Base-by-base conservation (phyloP, 2,888 invertebrate genomes). In the Beris chalybata region DNA sequence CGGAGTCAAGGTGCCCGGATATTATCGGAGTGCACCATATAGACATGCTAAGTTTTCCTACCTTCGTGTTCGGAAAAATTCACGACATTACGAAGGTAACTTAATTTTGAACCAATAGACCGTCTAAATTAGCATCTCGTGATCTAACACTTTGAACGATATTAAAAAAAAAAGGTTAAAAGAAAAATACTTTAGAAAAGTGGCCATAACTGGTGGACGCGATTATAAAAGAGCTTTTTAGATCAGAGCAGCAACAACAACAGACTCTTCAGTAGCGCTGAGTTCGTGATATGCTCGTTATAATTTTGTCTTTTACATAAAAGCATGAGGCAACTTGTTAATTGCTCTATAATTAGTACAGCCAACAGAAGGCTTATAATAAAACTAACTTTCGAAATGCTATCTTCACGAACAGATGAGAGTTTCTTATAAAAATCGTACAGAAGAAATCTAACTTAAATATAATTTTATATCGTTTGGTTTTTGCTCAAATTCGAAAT, bases 311-410 rank as follows among this genome's bases (percentile, higher is more conserved):
- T 58, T 50, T 50, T 32, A 59, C 59, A 59, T 48, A 32, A 30
- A 61, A n/a, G 52, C 61, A 61, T 61, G 61, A 61, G 61, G 61
- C 52, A 38, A 50, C 15, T 22, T 50, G 61, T 50, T 61, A 61
- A 61, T 61, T 61, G 61, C 13, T 52, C 38, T 13, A 38, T 61
- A 61, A 61, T 52, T 50, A 61, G 38, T 50, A 50, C 15, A 6
- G 50, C 61, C 50, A 61, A 61, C 30, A 50, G 32, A 61, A 7
- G 5, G 9, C 38, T 38, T 38, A 38, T 7, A 38, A 9, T 38
- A 38, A 38, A 38, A 38, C 38, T 38, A 38, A 38, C 38, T 38
- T 38, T 38, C 38, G 38, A 38, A 38, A 7, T 38, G 7, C 5
- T 38, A 2, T 38, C 7, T 38, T 5, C 9, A 7, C 38, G 38